These are phyloP conservation scores for Merluccius polli DNA, from an alignment of 2,797 vertebrate genomes.

Conservation along the genomic window DNA sequence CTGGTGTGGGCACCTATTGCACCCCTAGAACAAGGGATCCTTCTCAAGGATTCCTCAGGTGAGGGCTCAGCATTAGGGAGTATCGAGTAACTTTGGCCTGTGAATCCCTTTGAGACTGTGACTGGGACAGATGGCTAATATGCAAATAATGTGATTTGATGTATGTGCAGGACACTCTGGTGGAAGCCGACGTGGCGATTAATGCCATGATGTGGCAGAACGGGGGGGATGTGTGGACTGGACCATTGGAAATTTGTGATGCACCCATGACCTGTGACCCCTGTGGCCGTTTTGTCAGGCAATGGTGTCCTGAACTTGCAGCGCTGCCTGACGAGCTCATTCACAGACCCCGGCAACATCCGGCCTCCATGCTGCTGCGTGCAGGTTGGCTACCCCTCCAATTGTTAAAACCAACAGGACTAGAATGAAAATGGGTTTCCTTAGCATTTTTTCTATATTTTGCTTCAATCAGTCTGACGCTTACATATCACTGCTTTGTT, in stretches of 20 bases:
- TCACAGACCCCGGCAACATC: constrained; percentile 73
- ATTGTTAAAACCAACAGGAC: background rate
- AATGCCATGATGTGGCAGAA: constrained; percentile 79
- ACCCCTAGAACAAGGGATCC: too few species aligned
- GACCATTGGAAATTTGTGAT: constrained; percentile 79
- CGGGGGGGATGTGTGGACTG: constrained; percentile 72
- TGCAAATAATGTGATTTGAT: background rate
- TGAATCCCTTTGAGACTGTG: background rate
- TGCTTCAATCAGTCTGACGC: background rate
- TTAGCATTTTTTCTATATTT: background rate
- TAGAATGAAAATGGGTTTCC: background rate
- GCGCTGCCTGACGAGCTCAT: constrained; percentile 68
- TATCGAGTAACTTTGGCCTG: background rate
- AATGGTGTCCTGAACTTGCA: constrained; percentile 72
- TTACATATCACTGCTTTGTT: background rate
- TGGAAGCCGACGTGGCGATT: constrained; percentile 75
- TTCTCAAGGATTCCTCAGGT: too few species aligned
- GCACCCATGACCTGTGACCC: constrained; percentile 74
- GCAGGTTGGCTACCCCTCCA: constrained; percentile 49
- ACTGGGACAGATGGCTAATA: background rate
- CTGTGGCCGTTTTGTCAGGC: constrained; percentile 57
- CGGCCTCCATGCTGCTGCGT: constrained; percentile 59
- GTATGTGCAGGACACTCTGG: constrained; percentile 64
- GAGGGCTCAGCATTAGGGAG: background rate
- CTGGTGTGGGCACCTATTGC: too few species aligned